These are phyloP conservation scores for Prenolepis imparis DNA, from an alignment of 2,888 invertebrate species.

Conservation along the genomic window DNA sequence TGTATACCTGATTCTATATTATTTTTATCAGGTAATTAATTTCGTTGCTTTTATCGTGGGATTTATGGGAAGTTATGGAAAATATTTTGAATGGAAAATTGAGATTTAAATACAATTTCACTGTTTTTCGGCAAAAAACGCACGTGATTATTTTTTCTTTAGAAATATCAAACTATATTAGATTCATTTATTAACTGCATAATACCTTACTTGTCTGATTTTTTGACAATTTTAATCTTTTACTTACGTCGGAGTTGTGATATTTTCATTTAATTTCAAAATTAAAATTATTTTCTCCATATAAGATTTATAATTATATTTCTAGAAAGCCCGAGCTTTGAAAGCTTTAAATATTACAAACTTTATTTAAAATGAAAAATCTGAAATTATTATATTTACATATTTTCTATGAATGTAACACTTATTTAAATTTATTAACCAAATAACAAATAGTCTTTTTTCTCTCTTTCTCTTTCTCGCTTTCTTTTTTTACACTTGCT, in stretches of 20 bases:
- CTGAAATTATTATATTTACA: conserved; percentile 11
- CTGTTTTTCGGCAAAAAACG: background rate
- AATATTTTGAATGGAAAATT: background rate
- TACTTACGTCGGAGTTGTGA: background rate
- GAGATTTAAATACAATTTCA: background rate
- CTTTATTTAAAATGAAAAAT: background rate
- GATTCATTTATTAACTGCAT: background rate
- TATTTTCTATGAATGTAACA: background rate
- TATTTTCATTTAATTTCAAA: background rate
- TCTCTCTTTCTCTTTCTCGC: background rate
- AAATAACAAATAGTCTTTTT: conserved; percentile 11
- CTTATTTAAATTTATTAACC: background rate
- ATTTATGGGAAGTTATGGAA: background rate
- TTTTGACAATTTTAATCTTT: background rate
- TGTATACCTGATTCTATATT: conserved; percentile 10
- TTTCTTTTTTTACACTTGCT: conserved; percentile 22
- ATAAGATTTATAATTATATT: background rate
- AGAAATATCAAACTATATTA: background rate
- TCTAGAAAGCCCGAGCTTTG: background rate
- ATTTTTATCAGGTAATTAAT: background rate
- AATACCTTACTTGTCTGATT: background rate
- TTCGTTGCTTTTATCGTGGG: background rate
- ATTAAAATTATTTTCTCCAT: background rate
- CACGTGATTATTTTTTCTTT: background rate
- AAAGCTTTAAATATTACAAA: background rate